These are phyloP conservation scores for Furnarius figulus DNA, from an alignment of 2,113 vertebrate genomes.

Conservation along the genomic window DNA sequence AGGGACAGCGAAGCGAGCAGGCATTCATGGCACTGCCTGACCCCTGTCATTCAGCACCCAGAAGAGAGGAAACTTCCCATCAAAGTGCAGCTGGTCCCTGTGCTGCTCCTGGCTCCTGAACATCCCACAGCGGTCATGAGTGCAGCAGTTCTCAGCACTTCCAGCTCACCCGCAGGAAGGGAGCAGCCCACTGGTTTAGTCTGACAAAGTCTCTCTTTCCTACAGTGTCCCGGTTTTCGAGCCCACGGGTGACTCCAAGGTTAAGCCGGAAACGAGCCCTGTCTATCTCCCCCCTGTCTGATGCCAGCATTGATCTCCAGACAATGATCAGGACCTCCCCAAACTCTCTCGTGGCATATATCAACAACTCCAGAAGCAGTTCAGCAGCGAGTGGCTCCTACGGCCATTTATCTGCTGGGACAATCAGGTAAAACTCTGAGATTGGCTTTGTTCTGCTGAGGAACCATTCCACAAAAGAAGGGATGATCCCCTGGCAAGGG, in stretches of 20 bases:
- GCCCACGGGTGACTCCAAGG: slow-evolving; percentile 89
- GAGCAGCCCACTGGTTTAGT: background rate
- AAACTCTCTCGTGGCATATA: slow-evolving; percentile 97
- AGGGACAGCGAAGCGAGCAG: background rate
- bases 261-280: slow-evolving; percentile 93
- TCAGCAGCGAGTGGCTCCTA: slow-evolving; percentile 97
- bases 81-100: background rate
- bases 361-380: slow-evolving; percentile 98
- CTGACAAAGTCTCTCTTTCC: slow-evolving; percentile 12
- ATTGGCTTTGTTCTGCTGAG: fast-evolving
- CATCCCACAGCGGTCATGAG: background rate
- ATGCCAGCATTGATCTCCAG: slow-evolving; percentile 98
- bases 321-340: slow-evolving; percentile 98
- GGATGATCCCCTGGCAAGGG: background rate
- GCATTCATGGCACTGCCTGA: background rate
- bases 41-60: background rate
- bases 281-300: slow-evolving; percentile 95
- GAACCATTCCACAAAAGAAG: fast-evolving
- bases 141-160: background rate
- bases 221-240: slow-evolving; percentile 93
- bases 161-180: fast-evolving
- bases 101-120: background rate
- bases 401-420: slow-evolving; percentile 92
- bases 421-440: slow-evolving; percentile 84
- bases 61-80: background rate